Evolutionary conservation across 2,888 invertebrate genomes (phyloP), one percentile per base, ranked within the genome.

Genomic region (Oasisia sp.): DNA sequence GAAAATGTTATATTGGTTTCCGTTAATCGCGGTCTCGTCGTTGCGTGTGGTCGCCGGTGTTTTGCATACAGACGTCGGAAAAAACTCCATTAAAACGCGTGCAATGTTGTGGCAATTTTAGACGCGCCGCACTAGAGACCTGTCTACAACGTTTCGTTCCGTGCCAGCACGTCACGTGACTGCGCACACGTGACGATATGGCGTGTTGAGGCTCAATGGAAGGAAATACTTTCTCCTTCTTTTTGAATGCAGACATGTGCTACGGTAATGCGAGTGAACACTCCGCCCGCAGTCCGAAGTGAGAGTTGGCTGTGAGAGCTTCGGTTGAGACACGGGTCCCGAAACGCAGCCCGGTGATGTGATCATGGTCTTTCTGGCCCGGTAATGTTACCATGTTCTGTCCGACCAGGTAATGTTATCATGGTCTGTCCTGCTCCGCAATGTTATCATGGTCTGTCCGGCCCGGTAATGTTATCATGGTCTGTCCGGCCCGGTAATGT

Each of bases 11-110:
- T 74, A 74, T 74, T 27, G 74, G 74, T 74, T 74, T 74, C 74
- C 74, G 74, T 19, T 74, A 74, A 74, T 74, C 74, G 74, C 74
- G 74, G 74, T 74, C 74, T 74, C 19, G 74, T 27, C n/a, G 74
- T 74, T 74, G 74, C 74, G 74, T 74, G 74, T 74, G 27, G 14
- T 74, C 27, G n/a, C 2, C 74, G 74, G 27, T 74, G 74, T 74
- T 74, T 74, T 74, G 74, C 74, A 74, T 74, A 19, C 74, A 74
- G 74, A 74, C 74, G 74, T 19, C n/a, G 74, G 74, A 74, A 74
- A 74, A 74, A n/a, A 27, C 19, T 74, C 1, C 74, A 74, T 74
- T 50, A 50, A 50, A 74, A 74, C 74, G 74, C 74, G 19, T 27
- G 50, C 50, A 50, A 7, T 50, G 14, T 50, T 50, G 50, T 9